phyloP scores from a whole-genome alignment of 2,888 invertebrate genomes.

The Parasteatoda lunata region DNA sequence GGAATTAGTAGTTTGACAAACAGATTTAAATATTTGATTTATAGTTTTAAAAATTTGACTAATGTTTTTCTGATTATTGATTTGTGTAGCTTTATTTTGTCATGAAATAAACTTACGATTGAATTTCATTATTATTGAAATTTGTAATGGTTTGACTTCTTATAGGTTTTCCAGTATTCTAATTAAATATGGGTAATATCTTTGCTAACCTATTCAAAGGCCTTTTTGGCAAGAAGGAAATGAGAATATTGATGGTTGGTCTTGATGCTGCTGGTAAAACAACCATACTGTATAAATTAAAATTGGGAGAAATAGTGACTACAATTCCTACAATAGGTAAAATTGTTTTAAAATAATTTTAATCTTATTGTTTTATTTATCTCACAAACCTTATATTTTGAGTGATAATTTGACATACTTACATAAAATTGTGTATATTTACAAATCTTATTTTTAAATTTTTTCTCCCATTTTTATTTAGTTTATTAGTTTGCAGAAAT shows the following conservation, averaged over 20 bases:
- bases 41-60: too few species aligned
- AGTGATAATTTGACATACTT: background rate
- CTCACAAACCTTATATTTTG: background rate
- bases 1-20: too few species aligned
- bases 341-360: constrained; percentile 72
- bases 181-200: constrained; percentile 90
- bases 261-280: constrained; percentile 99
- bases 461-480: too few species aligned
- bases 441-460: too few species aligned
- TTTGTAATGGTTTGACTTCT: background rate
- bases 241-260: constrained; percentile 99
- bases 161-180: constrained; percentile 1
- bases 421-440: too few species aligned
- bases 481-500: too few species aligned
- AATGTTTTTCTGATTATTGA: too few species aligned
- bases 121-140: too few species aligned
- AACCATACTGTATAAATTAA: constrained; percentile 97
- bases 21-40: too few species aligned
- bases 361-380: too few species aligned
- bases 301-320: constrained; percentile 99
- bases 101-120: too few species aligned
- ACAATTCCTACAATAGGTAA: constrained; percentile 99
- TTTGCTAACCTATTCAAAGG: constrained; percentile 98
- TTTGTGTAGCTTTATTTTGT: too few species aligned
- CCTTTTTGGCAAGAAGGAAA: constrained; percentile 99